Evolutionary conservation across 2,888 invertebrate genomes (phyloP).

Genomic region (Portevinia maculata): DNA sequence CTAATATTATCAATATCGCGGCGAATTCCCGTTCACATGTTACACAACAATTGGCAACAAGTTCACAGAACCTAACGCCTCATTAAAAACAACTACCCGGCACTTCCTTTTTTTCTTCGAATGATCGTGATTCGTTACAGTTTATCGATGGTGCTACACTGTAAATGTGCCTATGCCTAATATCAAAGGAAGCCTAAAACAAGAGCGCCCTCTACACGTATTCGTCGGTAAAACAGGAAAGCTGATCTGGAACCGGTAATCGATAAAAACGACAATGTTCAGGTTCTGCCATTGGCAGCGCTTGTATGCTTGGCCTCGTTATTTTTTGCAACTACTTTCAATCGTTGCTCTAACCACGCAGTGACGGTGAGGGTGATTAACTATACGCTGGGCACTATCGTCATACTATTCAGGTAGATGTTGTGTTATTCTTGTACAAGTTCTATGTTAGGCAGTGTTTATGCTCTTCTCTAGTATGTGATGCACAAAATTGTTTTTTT

Average conservation of each 20-base stretch:
- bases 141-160: slow-evolving; percentile 32
- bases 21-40: not conserved
- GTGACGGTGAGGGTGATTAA: slow-evolving; percentile 41
- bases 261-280: slow-evolving; percentile 50
- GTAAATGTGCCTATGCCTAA: slow-evolving; percentile 30
- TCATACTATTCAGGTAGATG: slow-evolving; percentile 42
- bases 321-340: slow-evolving; percentile 22
- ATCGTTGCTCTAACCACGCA: slow-evolving; percentile 28
- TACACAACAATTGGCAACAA: not conserved
- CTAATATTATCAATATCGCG: too few species aligned
- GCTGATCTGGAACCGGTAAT: slow-evolving; percentile 52
- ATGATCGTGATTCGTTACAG: slow-evolving; percentile 10
- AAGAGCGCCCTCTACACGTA: slow-evolving; percentile 49
- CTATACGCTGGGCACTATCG: slow-evolving; percentile 36
- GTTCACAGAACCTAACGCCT: not conserved
- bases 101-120: not conserved
- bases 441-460: slow-evolving; percentile 44
- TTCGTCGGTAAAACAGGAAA: slow-evolving; percentile 51
- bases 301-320: slow-evolving; percentile 25
- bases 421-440: slow-evolving; percentile 22
- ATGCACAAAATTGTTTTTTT: slow-evolving; percentile 10
- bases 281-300: slow-evolving; percentile 8
- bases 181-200: slow-evolving; percentile 54
- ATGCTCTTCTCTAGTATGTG: slow-evolving; percentile 45
- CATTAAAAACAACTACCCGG: slow-evolving; percentile 6